phyloP scores from a whole-genome alignment of 2,113 vertebrate species.

The Phylloscopus whistleri region DNA sequence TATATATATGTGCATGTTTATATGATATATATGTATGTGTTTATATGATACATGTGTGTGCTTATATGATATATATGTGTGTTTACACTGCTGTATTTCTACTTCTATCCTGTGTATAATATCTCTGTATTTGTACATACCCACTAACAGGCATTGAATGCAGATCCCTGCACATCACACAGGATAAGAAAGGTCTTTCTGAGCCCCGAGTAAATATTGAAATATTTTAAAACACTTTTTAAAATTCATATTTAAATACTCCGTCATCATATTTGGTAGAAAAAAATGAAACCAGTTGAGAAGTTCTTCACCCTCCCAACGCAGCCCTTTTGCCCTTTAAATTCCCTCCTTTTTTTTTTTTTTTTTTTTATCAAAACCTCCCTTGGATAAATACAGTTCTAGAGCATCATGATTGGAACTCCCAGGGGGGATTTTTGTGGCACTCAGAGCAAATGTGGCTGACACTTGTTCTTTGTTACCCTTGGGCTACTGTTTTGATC shows the following conservation, averaged over 20 bases:
- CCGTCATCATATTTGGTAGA: background rate
- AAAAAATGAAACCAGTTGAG: background rate
- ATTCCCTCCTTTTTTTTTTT: no score
- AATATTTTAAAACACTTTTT: background rate
- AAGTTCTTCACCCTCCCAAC: background rate
- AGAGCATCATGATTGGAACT: conserved; percentile 52
- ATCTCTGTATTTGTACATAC: rapidly evolving
- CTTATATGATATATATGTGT: no score
- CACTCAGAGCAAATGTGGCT: conserved; percentile 66
- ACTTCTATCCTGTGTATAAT: rapidly evolving
- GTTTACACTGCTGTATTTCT: background rate
- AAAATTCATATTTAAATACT: background rate
- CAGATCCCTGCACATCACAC: background rate
- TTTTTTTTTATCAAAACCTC: background rate
- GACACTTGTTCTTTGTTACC: conserved; percentile 72
- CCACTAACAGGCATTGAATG: background rate
- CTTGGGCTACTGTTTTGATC: conserved; percentile 75
- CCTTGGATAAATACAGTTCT: conserved; percentile 53
- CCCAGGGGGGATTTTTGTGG: conserved; percentile 55
- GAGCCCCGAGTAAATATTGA: background rate
- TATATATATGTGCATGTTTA: no score
- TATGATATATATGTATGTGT: no score
- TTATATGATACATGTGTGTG: no score
- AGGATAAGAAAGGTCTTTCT: background rate
- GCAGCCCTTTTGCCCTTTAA: background rate